Base-by-base conservation (phyloP, 1,140 invertebrate genomes). In the Oryctes rhinoceros region DNA sequence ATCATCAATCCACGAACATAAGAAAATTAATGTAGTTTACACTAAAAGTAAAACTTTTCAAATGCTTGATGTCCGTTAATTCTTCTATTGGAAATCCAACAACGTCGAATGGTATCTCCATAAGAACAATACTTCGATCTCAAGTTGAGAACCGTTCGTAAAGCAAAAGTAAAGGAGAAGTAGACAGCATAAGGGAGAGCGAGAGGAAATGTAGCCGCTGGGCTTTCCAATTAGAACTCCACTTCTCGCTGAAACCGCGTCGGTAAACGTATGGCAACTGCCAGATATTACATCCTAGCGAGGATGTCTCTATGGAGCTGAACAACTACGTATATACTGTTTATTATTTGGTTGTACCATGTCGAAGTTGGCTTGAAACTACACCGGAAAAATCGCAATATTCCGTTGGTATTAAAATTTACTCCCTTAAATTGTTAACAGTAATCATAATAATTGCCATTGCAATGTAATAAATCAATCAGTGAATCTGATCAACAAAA, bases 181-280 rank as follows among this genome's bases (percentile, higher is more conserved):
- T 30, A 37, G 4, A 30, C 4, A 15, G 20, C 24, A 37, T 13
- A 20, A 15, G 65, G 65, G 11, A 71, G 20, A 71, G 24, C 39
- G 39, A 44, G 44, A 48, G 35, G 15, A 49, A 76, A 39, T 24
- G 20, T 18, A 76, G 75, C 75, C 75, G 75, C 39, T n/a, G 37
- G 75, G 20, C 47, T 18, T 76, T 76, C 75, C 75, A 76, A 76
- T 76, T 76, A 76, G 75, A 76, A 47, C 75, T 76, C 75, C 75
- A 76, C 75, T 76, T 76, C 75, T 76, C 75, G 37, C 75, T 76
- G 75, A 48, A 76, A 76, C 75, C 75, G 75, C 75, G 75, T 76
- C 75, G 47, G 65, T 76, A n/a, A 76, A 37, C 75, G 75, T 76
- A 76, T 76, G 75, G 75, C 75, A 76, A 76, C 47, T 76, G 75